These are phyloP conservation scores for Cacatua alba DNA, from an alignment of 2,113 vertebrate genomes.

Conservation along the genomic window DNA sequence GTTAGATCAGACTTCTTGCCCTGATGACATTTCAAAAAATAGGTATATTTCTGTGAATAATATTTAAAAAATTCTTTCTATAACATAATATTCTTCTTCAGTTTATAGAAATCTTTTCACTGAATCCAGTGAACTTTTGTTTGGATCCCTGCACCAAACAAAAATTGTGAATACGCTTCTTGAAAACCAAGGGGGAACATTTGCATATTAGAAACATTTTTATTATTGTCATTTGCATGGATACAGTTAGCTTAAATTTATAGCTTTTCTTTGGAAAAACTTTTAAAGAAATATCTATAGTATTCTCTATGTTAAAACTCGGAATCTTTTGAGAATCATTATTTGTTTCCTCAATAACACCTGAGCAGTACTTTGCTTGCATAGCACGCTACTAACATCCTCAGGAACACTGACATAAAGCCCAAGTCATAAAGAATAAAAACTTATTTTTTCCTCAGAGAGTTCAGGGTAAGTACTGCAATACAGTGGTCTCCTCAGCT, in stretches of 20 bases:
- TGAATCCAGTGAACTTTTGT: background rate
- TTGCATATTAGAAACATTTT: background rate
- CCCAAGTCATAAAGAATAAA: background rate
- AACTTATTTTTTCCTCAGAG: background rate
- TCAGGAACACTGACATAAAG: background rate
- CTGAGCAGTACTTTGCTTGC: background rate
- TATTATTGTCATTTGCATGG: background rate
- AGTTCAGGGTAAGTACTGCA: background rate
- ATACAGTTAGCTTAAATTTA: background rate
- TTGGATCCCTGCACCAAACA: background rate
- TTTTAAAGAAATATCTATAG: background rate
- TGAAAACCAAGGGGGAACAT: background rate
- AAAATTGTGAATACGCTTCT: background rate
- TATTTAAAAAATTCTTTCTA: background rate
- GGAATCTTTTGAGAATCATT: background rate
- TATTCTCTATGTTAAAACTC: background rate
- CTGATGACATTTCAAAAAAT: background rate
- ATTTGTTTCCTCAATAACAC: background rate
- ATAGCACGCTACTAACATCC: background rate
- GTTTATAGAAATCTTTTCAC: background rate
- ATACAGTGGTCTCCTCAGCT: background rate
- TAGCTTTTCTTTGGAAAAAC: background rate
- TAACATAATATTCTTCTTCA: background rate
- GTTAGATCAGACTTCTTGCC: background rate
- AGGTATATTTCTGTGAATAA: background rate